phyloP scores from a whole-genome alignment of 2,113 vertebrate genomes.

The Hyaena hyaena region DNA sequence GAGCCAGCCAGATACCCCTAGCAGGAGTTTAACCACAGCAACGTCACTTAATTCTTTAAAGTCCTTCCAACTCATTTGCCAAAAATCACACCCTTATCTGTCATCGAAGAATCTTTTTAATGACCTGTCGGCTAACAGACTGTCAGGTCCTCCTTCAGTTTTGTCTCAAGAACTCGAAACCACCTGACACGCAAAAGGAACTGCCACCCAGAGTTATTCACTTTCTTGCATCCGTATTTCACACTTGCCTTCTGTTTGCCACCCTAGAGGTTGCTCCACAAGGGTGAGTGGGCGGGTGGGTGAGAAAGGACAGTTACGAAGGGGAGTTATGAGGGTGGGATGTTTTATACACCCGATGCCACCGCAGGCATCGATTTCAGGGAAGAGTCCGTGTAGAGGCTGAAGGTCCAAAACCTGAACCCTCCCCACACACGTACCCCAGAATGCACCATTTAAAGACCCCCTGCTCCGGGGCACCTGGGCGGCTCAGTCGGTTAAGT shows the following conservation, averaged over 20 bases:
- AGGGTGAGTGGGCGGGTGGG: neutral
- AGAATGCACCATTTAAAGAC: too few relatives aligned
- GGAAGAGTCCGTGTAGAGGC: fast-evolving
- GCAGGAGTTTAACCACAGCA: neutral
- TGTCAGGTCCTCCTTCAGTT: neutral
- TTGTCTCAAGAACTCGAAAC: neutral
- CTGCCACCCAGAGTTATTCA: neutral
- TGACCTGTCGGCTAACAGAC: neutral
- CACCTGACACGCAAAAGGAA: neutral
- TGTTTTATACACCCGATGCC: neutral
- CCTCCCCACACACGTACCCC: fast-evolving
- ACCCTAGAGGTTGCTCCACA: neutral
- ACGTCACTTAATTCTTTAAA: neutral
- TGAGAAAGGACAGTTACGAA: too few relatives aligned
- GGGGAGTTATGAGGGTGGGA: too few relatives aligned
- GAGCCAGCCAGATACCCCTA: too few relatives aligned
- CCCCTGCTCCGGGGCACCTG: too few relatives aligned
- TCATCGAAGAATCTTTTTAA: neutral
- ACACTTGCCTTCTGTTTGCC: neutral
- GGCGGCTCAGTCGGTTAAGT: too few relatives aligned
- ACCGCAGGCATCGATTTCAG: neutral
- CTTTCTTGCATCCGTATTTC: neutral
- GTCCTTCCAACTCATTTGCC: neutral
- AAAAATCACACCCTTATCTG: neutral
- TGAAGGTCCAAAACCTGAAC: neutral